Base-by-base conservation (phyloP, 2,888 invertebrate genomes). In the Dermolepida albohirtum region DNA sequence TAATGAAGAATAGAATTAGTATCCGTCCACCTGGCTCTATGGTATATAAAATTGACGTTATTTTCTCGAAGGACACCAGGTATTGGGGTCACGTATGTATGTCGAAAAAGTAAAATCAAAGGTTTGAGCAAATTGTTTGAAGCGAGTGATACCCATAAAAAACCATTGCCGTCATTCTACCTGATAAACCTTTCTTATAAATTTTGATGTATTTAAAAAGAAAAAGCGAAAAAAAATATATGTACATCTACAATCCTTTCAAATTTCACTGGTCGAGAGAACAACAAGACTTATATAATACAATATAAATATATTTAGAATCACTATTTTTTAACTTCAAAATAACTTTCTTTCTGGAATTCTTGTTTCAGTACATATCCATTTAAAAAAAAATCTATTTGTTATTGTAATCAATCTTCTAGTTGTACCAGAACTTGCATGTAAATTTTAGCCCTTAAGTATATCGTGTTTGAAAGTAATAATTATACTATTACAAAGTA, bases 21-120 rank as follows among this genome's bases (percentile, higher is more conserved):
- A 78, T 80, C 80, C 79, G 80, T 80, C 80, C 80, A 80, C 76
- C 76, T 72, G 77, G 71, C 74, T 47, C 55, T 68, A 47, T 62
- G 40, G 6, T 57, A 52, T 27, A 59, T 34, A 12, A 11, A 54
- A 54, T 12, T 10, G 16, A 16, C 22, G 57, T 43, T 29, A 67
- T 62, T 1, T 34, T 34, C 34, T 34, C 6, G 6, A 34, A 34
- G 69, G 71, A 69, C 72, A 71, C 67, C 74, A 70, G 69, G 71
- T 57, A 47, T 40, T 40, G 64, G 65, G 62, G 17, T 44, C 6
- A 34, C 6, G 10, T 34, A 34, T 8, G 34, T 34, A 2, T 34
- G n/a, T n/a, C n/a, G n/a, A n/a, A n/a, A n/a, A 34, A 34, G 6
- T 2, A 22, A 22, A 22, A 22, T 22, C 22, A 5, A 34, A 34